Evolutionary conservation across 2,888 invertebrate species (phyloP).

Genomic region (Acleris emargana): DNA sequence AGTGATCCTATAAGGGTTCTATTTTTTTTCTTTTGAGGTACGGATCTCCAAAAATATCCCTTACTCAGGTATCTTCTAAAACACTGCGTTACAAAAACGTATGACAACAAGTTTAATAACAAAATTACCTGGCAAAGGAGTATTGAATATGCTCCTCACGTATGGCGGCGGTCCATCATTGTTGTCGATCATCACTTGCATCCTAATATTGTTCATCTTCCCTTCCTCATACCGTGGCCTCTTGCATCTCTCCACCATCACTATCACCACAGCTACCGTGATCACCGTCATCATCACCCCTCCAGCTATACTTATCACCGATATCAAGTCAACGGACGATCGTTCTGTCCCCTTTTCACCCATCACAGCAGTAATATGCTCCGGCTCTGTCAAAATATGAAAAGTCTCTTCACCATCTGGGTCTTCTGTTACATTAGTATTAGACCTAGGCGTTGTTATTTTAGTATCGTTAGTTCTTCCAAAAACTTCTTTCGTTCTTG

Average conservation of each 20-base stretch:
- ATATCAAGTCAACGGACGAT: conserved; percentile 72
- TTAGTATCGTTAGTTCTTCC: conserved; percentile 47
- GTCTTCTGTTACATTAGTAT: conserved; percentile 47
- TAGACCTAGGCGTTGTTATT: conserved; percentile 49
- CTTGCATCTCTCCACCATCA: conserved; percentile 76
- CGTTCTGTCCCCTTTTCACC: conserved; percentile 71
- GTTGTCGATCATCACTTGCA: conserved; percentile 75
- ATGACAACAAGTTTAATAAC: not conserved
- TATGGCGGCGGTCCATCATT: conserved; percentile 77
- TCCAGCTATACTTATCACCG: conserved; percentile 79
- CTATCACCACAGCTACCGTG: conserved; percentile 76
- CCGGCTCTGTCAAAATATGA: conserved; percentile 83
- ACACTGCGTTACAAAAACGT: too few species aligned
- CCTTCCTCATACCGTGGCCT: conserved; percentile 70
- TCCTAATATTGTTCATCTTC: conserved; percentile 73
- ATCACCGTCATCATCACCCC: conserved; percentile 80
- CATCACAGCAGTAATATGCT: conserved; percentile 81
- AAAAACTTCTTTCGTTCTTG: conserved; percentile 31
- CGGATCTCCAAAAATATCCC: too few species aligned
- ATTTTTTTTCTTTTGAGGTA: too few species aligned
- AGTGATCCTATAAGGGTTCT: too few species aligned
- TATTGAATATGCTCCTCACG: conserved; percentile 82
- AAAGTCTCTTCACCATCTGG: conserved; percentile 74
- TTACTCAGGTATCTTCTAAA: too few species aligned
- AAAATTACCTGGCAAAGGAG: conserved; percentile 79